Evolutionary conservation across 2,113 vertebrate species (phyloP).

Genomic region (Brachyhypopomus occidentalis): DNA sequence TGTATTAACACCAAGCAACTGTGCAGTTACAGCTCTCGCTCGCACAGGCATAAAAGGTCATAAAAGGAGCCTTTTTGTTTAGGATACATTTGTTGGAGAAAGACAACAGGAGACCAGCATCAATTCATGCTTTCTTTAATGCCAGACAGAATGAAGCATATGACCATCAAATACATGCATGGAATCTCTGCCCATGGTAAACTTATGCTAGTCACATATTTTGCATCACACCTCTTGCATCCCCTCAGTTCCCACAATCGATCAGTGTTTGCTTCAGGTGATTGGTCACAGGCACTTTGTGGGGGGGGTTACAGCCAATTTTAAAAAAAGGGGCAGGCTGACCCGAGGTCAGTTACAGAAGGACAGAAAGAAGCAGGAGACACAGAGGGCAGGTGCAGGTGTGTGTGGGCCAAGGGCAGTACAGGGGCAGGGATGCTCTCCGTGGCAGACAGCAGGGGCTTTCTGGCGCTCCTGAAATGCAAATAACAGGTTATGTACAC

Average conservation of each 20-base stretch:
- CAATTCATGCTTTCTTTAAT: constrained; percentile 27
- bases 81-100: neutral
- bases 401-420: neutral
- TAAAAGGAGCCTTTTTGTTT: neutral
- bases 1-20: neutral
- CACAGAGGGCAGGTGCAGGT: neutral
- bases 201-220: neutral
- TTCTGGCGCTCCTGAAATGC: neutral
- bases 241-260: neutral
- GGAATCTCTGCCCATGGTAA: neutral
- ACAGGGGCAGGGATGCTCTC: too few relatives aligned
- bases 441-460: neutral
- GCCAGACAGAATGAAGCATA: neutral
- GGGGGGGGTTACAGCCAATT: neutral
- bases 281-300: neutral
- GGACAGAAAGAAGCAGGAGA: constrained; percentile 10
- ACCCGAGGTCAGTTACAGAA: constrained; percentile 19
- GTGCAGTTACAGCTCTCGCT: too few relatives aligned
- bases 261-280: neutral
- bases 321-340: constrained; percentile 1
- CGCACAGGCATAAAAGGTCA: too few relatives aligned
- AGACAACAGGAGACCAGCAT: neutral
- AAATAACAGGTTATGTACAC: too few relatives aligned
- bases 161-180: neutral
- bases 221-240: neutral